phyloP scores from a whole-genome alignment of 1,140 invertebrate species.

The Drusus annulatus region DNA sequence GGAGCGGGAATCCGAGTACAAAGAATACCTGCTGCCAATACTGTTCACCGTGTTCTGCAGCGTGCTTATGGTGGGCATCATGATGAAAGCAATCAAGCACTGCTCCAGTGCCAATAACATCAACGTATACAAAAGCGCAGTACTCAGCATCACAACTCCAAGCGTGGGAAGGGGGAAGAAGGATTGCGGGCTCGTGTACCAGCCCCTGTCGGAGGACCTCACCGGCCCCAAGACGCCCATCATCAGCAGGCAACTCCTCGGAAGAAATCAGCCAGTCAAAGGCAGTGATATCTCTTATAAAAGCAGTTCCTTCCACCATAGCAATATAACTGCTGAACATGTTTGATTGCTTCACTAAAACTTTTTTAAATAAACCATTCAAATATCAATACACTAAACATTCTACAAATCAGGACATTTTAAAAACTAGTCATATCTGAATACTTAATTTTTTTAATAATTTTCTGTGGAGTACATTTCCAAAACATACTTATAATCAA shows the following conservation, averaged over 20 bases:
- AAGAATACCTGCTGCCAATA: constrained; percentile 3
- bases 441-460: no score
- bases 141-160: constrained; percentile 9
- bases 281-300: constrained; percentile 74
- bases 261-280: constrained; percentile 68
- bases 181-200: constrained; percentile 73
- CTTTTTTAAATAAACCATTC: constrained; percentile 5
- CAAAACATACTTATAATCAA: no score
- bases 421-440: constrained; percentile 9
- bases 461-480: no score
- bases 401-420: neutral
- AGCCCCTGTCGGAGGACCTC: constrained; percentile 74
- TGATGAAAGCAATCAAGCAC: neutral
- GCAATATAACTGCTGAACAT: constrained; percentile 76
- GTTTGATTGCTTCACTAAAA: constrained; percentile 63
- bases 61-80: neutral
- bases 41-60: neutral
- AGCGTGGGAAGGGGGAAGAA: constrained; percentile 65
- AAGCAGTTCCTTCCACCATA: constrained; percentile 76
- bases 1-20: constrained; percentile 5
- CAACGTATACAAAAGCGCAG: constrained; percentile 1
- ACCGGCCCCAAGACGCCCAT: constrained; percentile 73
- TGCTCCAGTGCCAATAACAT: neutral
- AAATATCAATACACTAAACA: neutral
- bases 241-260: constrained; percentile 68